These are phyloP conservation scores for Actinostola sp. DNA, from an alignment of 92 coral and sea anemone species.

Conservation along the genomic window DNA sequence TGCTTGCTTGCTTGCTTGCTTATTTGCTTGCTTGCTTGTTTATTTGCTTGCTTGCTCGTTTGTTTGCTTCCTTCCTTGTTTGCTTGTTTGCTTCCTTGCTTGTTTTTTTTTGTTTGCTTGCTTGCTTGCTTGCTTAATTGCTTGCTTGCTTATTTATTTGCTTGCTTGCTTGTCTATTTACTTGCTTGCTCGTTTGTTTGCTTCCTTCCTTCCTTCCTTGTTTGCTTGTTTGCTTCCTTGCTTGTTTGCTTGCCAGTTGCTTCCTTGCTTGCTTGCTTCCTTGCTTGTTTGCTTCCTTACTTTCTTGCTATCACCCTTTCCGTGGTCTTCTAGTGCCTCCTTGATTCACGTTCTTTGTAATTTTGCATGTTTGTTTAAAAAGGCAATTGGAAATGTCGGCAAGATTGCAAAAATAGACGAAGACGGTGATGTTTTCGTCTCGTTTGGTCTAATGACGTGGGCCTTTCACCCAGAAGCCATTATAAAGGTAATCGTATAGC, in stretches of 20 bases:
- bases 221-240: background rate
- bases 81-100: background rate
- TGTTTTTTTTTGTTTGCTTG: background rate
- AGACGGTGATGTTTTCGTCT: slow-evolving; percentile 65
- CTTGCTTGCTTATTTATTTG: background rate
- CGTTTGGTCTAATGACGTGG: slow-evolving; percentile 54
- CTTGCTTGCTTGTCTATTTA: background rate
- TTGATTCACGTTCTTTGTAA: background rate
- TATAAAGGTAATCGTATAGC: slow-evolving; percentile 41
- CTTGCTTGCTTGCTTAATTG: background rate
- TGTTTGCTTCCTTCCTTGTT: background rate
- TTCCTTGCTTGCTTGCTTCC: background rate
- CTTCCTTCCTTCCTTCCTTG: background rate
- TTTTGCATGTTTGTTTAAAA: background rate
- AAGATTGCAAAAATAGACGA: slow-evolving; percentile 43
- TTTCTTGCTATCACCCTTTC: background rate
- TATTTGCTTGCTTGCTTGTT: background rate
- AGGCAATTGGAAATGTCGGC: slow-evolving; percentile 71
- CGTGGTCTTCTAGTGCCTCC: background rate
- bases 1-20: background rate
- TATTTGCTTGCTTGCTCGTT: background rate
- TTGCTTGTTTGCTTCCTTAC: background rate
- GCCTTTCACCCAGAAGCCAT: slow-evolving; percentile 73
- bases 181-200: background rate
- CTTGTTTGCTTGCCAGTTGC: background rate